These are phyloP conservation scores for Lordiphosa fenestrarum DNA, from an alignment of 2,888 invertebrate genomes.

Conservation along the genomic window DNA sequence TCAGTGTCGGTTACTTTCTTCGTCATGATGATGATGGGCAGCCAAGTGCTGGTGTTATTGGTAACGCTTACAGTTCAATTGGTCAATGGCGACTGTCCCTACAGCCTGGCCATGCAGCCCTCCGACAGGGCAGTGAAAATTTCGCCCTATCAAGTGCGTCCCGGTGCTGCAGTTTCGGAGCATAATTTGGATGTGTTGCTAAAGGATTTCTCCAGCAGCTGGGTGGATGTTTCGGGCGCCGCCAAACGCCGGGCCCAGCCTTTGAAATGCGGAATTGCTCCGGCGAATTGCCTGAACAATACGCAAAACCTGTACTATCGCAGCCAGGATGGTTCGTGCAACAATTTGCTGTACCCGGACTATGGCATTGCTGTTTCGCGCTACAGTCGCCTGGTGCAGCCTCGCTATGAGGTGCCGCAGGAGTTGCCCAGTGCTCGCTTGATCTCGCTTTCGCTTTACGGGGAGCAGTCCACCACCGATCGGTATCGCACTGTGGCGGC, in stretches of 20 bases:
- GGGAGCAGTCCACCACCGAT: constrained; percentile 61
- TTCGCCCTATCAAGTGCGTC: constrained; percentile 24
- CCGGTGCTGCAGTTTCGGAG: constrained; percentile 24
- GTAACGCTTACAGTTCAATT: no score
- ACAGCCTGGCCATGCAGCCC: constrained; percentile 8
- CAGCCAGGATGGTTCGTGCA: constrained; percentile 71
- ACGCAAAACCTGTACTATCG: constrained; percentile 64
- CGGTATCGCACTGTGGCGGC: constrained; percentile 64
- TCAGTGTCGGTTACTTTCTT: constrained; percentile 7
- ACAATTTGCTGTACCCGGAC: constrained; percentile 65
- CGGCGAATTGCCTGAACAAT: constrained; percentile 59
- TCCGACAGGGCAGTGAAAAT: constrained; percentile 26
- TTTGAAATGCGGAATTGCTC: constrained; percentile 60
- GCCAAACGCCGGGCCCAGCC: constrained; percentile 14
- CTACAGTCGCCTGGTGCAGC: constrained; percentile 62
- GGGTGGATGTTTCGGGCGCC: constrained; percentile 11
- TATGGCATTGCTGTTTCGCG: constrained; percentile 54
- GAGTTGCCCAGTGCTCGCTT: constrained; percentile 68
- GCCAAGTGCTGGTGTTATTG: neutral
- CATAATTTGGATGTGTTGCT: constrained; percentile 43
- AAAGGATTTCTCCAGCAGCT: constrained; percentile 29
- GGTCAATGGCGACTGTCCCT: constrained; percentile 36
- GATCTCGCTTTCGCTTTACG: constrained; percentile 67
- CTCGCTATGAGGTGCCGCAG: constrained; percentile 50
- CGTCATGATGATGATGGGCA: neutral